A percentile compares a stretch with the other conserved stretches of the same genome.
Evolutionary conservation across 2,113 vertebrate genomes (phyloP).

Genomic region (Asarcornis scutulata): DNA sequence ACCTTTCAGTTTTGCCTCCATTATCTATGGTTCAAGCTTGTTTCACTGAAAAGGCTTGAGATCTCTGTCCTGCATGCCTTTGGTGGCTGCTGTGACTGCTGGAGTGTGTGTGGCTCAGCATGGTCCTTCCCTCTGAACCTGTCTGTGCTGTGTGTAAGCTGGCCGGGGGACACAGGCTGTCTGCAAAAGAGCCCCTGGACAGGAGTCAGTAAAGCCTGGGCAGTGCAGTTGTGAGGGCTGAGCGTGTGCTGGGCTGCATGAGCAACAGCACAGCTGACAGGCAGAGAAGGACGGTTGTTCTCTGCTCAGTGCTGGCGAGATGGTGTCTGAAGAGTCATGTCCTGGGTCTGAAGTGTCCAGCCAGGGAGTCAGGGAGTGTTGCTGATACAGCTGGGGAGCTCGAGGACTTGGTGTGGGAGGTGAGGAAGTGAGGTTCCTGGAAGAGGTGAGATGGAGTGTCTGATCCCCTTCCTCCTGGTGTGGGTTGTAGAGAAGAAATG

Average conservation of each 20-base stretch:
- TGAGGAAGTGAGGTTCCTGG: neutral
- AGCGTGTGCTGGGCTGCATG: neutral
- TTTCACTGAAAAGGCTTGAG: neutral
- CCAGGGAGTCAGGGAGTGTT: no score
- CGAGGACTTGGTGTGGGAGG: neutral
- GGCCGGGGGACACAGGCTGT: neutral
- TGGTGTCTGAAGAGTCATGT: neutral
- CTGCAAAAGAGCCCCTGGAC: neutral
- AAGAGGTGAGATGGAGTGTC: neutral
- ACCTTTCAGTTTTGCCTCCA: neutral
- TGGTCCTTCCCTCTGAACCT: neutral
- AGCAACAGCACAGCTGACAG: neutral
- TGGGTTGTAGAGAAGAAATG: neutral
- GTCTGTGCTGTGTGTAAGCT: neutral
- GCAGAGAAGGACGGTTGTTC: neutral
- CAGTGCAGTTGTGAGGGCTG: neutral
- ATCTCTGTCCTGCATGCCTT: neutral
- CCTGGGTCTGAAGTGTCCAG: neutral
- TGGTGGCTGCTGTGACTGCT: neutral
- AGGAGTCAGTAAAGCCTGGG: neutral
- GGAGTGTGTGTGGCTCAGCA: neutral
- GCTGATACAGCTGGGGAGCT: neutral
- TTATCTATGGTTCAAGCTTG: neutral
- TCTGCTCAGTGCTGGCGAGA: neutral
- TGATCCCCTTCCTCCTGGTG: neutral